Evolutionary conservation across 2,113 vertebrate species (phyloP).

Genomic region (Tychaedon coryphoeus): DNA sequence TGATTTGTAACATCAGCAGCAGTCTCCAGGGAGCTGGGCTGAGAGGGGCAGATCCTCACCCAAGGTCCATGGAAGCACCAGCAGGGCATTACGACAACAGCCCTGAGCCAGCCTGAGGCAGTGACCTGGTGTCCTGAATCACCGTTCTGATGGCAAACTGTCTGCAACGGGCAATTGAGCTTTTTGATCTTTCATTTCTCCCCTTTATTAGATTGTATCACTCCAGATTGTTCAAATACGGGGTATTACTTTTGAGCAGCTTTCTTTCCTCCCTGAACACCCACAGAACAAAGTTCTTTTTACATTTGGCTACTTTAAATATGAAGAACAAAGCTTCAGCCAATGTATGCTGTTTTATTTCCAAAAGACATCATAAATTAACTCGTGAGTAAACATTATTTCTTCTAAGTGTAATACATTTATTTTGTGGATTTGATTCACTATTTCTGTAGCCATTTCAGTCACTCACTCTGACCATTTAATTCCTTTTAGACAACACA

Average conservation of each 20-base stretch:
- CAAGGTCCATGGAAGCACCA: neutral
- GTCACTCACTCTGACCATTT: neutral
- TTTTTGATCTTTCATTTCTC: constrained; percentile 28
- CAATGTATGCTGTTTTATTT: neutral
- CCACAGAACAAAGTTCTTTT: neutral
- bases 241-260: neutral
- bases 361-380: neutral
- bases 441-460: neutral
- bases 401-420: neutral
- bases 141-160: neutral
- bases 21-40: neutral
- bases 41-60: neutral
- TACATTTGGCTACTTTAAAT: neutral
- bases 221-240: neutral
- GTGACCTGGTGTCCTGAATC: neutral
- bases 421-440: neutral
- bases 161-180: constrained; percentile 3
- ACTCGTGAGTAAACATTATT: neutral
- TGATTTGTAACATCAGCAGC: neutral
- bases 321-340: neutral
- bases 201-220: constrained; percentile 33
- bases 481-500: neutral
- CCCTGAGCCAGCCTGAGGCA: neutral
- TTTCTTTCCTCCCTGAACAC: neutral
- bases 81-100: neutral